A percentile compares a stretch with the other conserved stretches of the same genome.
Evolutionary conservation across 2,888 invertebrate species (phyloP).

Genomic region (Epirrhoe tristata): DNA sequence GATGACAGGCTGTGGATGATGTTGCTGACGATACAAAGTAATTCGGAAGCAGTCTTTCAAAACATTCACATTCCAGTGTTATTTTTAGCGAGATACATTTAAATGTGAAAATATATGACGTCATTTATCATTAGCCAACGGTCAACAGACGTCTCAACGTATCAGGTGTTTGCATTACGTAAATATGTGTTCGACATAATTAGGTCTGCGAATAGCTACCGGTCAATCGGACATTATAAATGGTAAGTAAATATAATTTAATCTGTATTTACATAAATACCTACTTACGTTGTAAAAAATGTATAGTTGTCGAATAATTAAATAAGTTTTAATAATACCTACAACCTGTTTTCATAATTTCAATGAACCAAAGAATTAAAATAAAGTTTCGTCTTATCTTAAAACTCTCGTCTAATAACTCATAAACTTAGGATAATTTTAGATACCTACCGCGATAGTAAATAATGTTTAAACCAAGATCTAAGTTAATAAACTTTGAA

Average conservation of each 20-base stretch:
- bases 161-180: conserved; percentile 37
- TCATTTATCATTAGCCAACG: conserved; percentile 35
- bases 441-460: background rate
- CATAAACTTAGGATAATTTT: background rate
- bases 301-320: too few relatives aligned
- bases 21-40: background rate
- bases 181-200: conserved; percentile 32
- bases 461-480: conserved; percentile 1
- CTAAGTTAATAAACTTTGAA: background rate
- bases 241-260: too few relatives aligned
- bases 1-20: too few relatives aligned
- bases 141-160: conserved; percentile 29
- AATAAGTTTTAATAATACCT: too few relatives aligned
- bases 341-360: too few relatives aligned
- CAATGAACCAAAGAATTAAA: too few relatives aligned
- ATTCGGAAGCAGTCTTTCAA: conserved; percentile 22
- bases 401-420: background rate
- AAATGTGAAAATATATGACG: conserved; percentile 32
- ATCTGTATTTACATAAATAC: background rate
- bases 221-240: background rate
- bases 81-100: conserved; percentile 24
- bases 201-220: background rate
- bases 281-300: background rate
- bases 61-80: conserved; percentile 14
- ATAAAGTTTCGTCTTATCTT: too few relatives aligned